Base-by-base conservation (phyloP, 53 echinoderm and acorn worm species). In the Echinometra lucunter region DNA sequence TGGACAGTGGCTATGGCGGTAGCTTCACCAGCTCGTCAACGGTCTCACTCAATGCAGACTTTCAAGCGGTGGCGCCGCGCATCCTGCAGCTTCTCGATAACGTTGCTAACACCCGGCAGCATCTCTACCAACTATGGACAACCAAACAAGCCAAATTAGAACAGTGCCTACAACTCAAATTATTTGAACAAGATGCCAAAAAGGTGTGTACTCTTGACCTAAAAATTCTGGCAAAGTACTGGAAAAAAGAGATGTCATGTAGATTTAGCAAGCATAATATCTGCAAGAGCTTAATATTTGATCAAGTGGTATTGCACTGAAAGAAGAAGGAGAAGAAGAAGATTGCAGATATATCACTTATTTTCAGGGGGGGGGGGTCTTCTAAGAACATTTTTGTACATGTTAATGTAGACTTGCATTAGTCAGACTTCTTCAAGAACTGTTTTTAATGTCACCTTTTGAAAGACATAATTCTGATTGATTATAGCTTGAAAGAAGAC, bases 1-100 rank as follows among this genome's bases (percentile, higher is more conserved):
- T 96, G 16, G 99, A 99, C 88, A 98, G 98, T 27, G 99, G 99
- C 45, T 99, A 99, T 91, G 96, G 96, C 27, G 99, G 99, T 60
- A 99, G 99, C 66, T 97, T 97, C 82, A 96, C 98, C 89, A 97
- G 99, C 42, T 97, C 96, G 37, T 97, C 97, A 3, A 98, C 96
- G 67, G 93, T 96, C 28, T 95, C 97, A 23, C 96, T 96, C 37
- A 99, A 96, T 55, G 97, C 99, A 11, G 99, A 99, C 96, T 98
- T 99, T 92, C 99, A 99, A 88, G 94, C 95, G 74, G 97, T 95
- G 70, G 96, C 96, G 66, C 99, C 99, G 58, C 96, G 97, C 7
- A 98, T 99, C 63, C 96, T 96, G 27, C 97, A 97, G 81, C 91
- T 99, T 95, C 91, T 99, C 53, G 98, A 99, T 82, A 99, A 96